A percentile compares a stretch with the other conserved stretches of the same genome.
Conservation (phyloP, 2,888 invertebrate genomes). For the Spodoptera littoralis region DNA sequence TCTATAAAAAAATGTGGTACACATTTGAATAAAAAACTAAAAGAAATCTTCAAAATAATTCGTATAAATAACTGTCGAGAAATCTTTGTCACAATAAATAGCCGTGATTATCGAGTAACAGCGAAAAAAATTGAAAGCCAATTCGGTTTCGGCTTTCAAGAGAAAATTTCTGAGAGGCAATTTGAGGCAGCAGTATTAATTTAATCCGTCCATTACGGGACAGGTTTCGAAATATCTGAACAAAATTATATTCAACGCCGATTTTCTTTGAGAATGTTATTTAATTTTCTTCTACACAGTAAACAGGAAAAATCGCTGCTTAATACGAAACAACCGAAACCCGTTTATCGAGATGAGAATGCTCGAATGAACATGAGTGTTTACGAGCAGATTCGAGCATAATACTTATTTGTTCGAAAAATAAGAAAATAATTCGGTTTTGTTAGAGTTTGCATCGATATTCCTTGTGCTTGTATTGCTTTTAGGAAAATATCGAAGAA, state of each 20-base stretch:
- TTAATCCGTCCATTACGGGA: slow-evolving; percentile 21
- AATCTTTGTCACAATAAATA: slow-evolving; percentile 1
- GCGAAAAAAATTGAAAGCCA: background rate
- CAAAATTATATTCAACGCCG: slow-evolving; percentile 24
- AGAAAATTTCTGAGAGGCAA: background rate
- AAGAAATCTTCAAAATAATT: too few relatives aligned
- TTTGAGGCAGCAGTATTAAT: slow-evolving; percentile 22
- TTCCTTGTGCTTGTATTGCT: background rate
- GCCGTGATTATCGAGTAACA: slow-evolving; percentile 3
- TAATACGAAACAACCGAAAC: slow-evolving; percentile 16
- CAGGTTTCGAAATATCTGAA: slow-evolving; percentile 8
- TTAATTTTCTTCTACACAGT: slow-evolving; percentile 32
- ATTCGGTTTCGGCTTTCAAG: background rate
- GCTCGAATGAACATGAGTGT: slow-evolving; percentile 20
- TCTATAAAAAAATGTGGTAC: too few relatives aligned
- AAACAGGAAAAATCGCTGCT: slow-evolving; percentile 1
- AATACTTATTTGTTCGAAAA: slow-evolving; percentile 14
- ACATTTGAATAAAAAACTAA: too few relatives aligned
- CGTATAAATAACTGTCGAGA: too few relatives aligned
- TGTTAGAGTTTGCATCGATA: background rate
- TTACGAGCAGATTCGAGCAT: slow-evolving; percentile 15
- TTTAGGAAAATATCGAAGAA: too few relatives aligned
- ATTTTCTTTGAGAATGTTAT: slow-evolving; percentile 23
- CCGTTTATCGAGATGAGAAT: slow-evolving; percentile 13
- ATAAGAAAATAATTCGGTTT: slow-evolving; percentile 9